Conservation (phyloP, 2,888 invertebrate genomes). For the Pseudeuparius sepicola region DNA sequence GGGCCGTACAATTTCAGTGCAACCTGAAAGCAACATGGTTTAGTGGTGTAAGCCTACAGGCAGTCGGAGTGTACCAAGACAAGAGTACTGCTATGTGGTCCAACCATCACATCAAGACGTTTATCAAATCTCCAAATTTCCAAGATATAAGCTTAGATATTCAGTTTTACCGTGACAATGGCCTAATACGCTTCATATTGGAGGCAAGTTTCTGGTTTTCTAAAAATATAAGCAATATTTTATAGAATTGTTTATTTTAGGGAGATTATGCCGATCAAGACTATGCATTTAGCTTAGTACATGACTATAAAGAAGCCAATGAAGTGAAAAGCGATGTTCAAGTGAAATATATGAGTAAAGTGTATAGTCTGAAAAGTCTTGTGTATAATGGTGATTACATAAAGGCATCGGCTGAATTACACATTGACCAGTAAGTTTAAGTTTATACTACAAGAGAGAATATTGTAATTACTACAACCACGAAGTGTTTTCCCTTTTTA, state of each 20-base stretch:
- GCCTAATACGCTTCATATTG: too few relatives aligned
- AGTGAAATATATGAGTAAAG: conserved; percentile 53
- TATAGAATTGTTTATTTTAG: too few relatives aligned
- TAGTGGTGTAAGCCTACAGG: conserved; percentile 60
- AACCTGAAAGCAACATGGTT: conserved; percentile 71
- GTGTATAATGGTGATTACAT: conserved; percentile 57
- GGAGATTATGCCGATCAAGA: too few relatives aligned
- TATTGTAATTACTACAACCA: too few relatives aligned
- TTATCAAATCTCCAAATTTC: conserved; percentile 64
- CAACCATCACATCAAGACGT: conserved; percentile 53
- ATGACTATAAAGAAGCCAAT: too few relatives aligned
- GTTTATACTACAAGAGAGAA: too few relatives aligned
- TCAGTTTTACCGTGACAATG: conserved; percentile 57
- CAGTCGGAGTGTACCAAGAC: conserved; percentile 66
- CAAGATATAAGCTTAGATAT: conserved; percentile 53
- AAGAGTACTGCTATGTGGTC: conserved; percentile 54
- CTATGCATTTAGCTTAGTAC: too few relatives aligned
- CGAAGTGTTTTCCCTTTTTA: too few relatives aligned
- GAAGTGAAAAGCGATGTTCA: conserved; percentile 53
- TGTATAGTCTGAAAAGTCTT: conserved; percentile 57
- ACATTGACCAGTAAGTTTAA: conserved; percentile 72
- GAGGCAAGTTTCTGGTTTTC: conserved; percentile 55
- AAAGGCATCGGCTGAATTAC: conserved; percentile 58
- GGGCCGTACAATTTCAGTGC: too few relatives aligned
- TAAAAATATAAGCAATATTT: too few relatives aligned